A percentile compares a stretch with the other conserved stretches of the same genome.
These are phyloP conservation scores for Barbus barbus DNA, from an alignment of 2,113 vertebrate genomes.

Conservation along the genomic window DNA sequence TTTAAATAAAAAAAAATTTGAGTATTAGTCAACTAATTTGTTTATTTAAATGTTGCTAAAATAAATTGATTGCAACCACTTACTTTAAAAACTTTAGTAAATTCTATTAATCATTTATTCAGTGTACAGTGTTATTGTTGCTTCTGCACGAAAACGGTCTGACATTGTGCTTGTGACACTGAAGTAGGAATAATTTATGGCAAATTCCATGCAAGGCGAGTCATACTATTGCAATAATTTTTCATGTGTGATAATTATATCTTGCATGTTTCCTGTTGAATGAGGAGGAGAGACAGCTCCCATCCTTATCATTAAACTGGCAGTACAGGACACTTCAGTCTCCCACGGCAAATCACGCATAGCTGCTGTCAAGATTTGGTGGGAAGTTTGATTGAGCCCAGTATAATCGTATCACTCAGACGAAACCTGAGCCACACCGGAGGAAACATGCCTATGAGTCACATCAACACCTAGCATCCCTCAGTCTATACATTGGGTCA, in stretches of 20 bases:
- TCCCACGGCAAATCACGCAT: conserved; percentile 25
- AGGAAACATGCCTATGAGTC: conserved; percentile 17
- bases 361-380: conserved; percentile 25
- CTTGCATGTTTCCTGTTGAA: conserved; percentile 33
- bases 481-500: conserved; percentile 28
- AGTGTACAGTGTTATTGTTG: not conserved
- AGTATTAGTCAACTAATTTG: too few relatives aligned
- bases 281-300: not conserved
- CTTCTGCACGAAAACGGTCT: not conserved
- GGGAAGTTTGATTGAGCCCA: conserved; percentile 25
- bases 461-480: conserved; percentile 45
- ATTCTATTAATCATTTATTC: too few relatives aligned
- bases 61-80: too few relatives aligned
- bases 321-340: conserved; percentile 27
- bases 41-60: too few relatives aligned
- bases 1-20: too few relatives aligned
- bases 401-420: conserved; percentile 35
- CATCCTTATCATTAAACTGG: conserved; percentile 35
- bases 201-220: conserved; percentile 7
- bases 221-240: conserved; percentile 34
- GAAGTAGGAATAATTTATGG: not conserved
- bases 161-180: not conserved
- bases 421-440: conserved; percentile 38
- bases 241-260: conserved; percentile 43
- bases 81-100: too few relatives aligned